Percentiles rank a stretch among this genome's conserved stretches.
Evolutionary conservation across 2,797 vertebrate species (phyloP).

Genomic region (Sebastiscus tertius): DNA sequence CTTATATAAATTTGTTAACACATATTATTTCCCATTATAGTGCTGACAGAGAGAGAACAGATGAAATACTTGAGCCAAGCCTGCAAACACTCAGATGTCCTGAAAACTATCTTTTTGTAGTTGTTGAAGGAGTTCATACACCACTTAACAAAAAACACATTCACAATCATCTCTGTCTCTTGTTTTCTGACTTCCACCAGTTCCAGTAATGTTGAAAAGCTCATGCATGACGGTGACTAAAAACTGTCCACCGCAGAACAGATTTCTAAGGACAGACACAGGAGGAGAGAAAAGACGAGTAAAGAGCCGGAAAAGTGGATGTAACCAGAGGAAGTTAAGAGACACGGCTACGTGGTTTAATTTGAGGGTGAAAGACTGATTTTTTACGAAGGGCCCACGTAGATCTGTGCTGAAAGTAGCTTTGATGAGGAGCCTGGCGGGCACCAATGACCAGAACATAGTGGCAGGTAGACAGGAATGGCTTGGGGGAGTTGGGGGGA

Average conservation of each 20-base stretch:
- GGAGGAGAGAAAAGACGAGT: not conserved
- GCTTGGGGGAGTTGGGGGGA: slow-evolving; percentile 18
- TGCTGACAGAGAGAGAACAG: slow-evolving; percentile 32
- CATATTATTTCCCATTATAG: slow-evolving; percentile 28
- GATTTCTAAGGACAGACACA: slow-evolving; percentile 5
- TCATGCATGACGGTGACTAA: not conserved
- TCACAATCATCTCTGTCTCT: not conserved
- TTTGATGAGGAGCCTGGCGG: slow-evolving; percentile 69
- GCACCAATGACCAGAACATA: slow-evolving; percentile 36
- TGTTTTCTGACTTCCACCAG: slow-evolving; percentile 5
- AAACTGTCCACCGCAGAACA: slow-evolving; percentile 1
- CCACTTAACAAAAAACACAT: slow-evolving; percentile 57
- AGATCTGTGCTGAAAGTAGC: slow-evolving; percentile 36
- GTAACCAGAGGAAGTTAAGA: slow-evolving; percentile 31
- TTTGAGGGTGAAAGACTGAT: slow-evolving; percentile 59
- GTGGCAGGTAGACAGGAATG: slow-evolving; percentile 57
- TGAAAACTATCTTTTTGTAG: slow-evolving; percentile 40
- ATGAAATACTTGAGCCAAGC: slow-evolving; percentile 38
- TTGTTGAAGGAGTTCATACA: slow-evolving; percentile 29
- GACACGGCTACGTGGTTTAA: slow-evolving; percentile 52
- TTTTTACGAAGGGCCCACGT: slow-evolving; percentile 40
- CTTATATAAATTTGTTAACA: slow-evolving; percentile 13
- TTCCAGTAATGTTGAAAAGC: slow-evolving; percentile 8
- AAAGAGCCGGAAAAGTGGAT: not conserved
- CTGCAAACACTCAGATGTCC: slow-evolving; percentile 65